These are phyloP conservation scores for Limnephilus lunatus DNA, from an alignment of 2,888 invertebrate species.

Conservation along the genomic window DNA sequence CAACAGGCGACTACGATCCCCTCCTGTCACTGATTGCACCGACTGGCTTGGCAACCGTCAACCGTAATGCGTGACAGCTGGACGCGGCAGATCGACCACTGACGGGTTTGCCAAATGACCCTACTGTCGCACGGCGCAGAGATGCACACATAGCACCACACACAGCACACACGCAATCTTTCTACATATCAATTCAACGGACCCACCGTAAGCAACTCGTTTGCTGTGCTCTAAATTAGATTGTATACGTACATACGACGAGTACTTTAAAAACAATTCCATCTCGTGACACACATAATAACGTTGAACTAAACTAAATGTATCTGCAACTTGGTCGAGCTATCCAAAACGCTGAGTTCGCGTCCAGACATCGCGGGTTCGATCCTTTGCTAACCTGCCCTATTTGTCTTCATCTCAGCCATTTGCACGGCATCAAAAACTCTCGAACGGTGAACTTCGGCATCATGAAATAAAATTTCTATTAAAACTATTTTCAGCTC, in stretches of 20 bases:
- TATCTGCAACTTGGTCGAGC: not conserved
- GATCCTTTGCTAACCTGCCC: too few relatives aligned
- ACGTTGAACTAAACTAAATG: not conserved
- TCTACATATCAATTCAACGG: not conserved
- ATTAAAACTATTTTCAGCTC: too few relatives aligned
- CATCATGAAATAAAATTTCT: not conserved
- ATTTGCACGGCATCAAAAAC: not conserved
- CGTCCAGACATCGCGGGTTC: not conserved
- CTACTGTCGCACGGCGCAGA: conserved; percentile 22
- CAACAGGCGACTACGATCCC: not conserved
- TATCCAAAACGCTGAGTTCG: not conserved
- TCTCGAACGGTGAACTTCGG: not conserved
- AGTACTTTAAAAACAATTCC: conserved; percentile 8
- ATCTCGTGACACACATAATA: not conserved
- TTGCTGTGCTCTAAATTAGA: conserved; percentile 27
- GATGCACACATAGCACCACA: not conserved
- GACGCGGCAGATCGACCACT: conserved; percentile 35
- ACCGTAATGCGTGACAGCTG: conserved; percentile 47
- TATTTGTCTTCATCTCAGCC: too few relatives aligned
- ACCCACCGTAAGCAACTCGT: not conserved
- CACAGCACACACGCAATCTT: conserved; percentile 39
- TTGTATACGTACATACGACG: not conserved
- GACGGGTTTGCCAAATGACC: conserved; percentile 45
- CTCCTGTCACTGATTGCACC: conserved; percentile 9
- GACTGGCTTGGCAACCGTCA: conserved; percentile 17